phyloP scores from a whole-genome alignment of 2,888 invertebrate species.

The Lepidonotus clava region DNA sequence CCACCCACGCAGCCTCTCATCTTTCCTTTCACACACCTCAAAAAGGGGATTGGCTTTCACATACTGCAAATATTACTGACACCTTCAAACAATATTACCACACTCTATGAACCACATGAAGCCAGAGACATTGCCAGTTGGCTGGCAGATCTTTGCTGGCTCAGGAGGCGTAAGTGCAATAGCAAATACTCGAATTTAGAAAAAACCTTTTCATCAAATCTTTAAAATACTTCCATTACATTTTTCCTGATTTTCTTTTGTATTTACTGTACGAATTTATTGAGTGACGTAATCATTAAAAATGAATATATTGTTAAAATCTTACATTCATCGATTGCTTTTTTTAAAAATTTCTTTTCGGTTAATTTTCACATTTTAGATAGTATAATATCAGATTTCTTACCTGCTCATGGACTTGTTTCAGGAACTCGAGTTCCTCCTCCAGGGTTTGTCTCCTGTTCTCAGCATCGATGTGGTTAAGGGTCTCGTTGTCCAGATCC shows the following conservation, averaged over 20 bases:
- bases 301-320: not conserved
- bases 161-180: no score
- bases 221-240: no score
- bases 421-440: constrained; percentile 82
- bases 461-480: constrained; percentile 82
- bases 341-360: not conserved
- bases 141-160: no score
- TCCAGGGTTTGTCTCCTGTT: constrained; percentile 82
- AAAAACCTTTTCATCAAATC: not conserved
- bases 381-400: not conserved
- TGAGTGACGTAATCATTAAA: no score
- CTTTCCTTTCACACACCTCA: not conserved
- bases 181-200: no score
- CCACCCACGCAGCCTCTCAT: not conserved
- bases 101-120: no score
- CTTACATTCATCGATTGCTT: not conserved
- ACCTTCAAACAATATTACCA: no score
- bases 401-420: constrained; percentile 82
- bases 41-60: constrained; percentile 3
- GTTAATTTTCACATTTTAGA: not conserved
- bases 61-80: constrained; percentile 6
- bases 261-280: no score
- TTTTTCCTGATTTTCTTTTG: no score
- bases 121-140: no score
- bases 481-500: constrained; percentile 82